Evolutionary conservation across 2,888 invertebrate genomes (phyloP).

Genomic region (Aspidiotus destructor): DNA sequence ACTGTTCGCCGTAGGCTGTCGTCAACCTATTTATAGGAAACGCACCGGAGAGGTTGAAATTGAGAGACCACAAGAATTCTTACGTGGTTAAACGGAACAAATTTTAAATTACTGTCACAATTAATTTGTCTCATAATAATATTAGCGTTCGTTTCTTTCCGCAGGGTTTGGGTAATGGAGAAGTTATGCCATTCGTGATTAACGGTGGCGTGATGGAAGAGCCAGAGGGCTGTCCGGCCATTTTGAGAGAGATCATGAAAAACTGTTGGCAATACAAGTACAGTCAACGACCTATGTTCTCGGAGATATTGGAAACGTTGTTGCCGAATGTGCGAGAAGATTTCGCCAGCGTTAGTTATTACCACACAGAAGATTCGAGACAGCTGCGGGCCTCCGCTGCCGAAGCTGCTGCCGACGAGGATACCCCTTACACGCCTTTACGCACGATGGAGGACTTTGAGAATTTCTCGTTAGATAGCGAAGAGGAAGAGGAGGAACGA

Average conservation of each 20-base stretch:
- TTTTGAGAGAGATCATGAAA: conserved; percentile 82
- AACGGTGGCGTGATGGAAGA: conserved; percentile 89
- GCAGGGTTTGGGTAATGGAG: conserved; percentile 81
- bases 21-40: no score
- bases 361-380: conserved; percentile 50
- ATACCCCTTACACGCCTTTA: conserved; percentile 39
- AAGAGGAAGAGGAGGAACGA: conserved; percentile 38
- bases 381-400: conserved; percentile 40
- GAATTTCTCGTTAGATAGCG: conserved; percentile 39
- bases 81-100: no score
- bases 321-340: conserved; percentile 51
- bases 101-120: no score
- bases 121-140: no score
- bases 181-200: conserved; percentile 79
- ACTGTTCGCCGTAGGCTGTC: no score
- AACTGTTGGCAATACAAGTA: conserved; percentile 85
- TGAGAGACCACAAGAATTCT: no score
- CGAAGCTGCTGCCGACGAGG: conserved; percentile 33
- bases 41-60: no score
- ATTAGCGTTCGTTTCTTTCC: conserved; percentile 17
- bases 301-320: conserved; percentile 66
- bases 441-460: conserved; percentile 39
- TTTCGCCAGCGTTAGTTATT: conserved; percentile 56
- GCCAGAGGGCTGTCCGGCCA: conserved; percentile 90
- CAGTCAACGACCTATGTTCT: conserved; percentile 69